phyloP scores from a whole-genome alignment of 92 coral and sea anemone species.

The Phenganax marumi region DNA sequence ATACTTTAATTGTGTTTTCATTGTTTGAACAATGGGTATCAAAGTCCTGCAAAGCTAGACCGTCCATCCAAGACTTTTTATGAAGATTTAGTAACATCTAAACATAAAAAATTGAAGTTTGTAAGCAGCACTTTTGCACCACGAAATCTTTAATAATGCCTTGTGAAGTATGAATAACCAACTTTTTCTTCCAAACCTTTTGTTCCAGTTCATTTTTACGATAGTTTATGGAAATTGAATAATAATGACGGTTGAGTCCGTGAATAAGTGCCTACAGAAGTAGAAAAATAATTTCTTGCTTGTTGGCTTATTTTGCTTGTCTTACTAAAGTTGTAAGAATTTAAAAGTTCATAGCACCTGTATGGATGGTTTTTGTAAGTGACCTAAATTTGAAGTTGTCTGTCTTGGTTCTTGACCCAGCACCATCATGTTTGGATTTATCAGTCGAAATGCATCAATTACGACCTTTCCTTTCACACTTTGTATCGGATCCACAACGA shows the following conservation, averaged over 20 bases:
- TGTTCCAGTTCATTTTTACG: constrained; percentile 93
- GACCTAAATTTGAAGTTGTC: constrained; percentile 96
- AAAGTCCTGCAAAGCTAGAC: constrained; percentile 83
- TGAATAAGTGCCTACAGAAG: constrained; percentile 75
- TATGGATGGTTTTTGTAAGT: constrained; percentile 94
- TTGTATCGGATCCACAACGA: constrained; percentile 96
- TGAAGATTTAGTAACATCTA: constrained; percentile 90
- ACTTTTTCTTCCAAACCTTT: constrained; percentile 60
- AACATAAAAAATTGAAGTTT: neutral
- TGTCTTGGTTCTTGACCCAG: constrained; percentile 97
- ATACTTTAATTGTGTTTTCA: constrained; percentile 82
- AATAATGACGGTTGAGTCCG: constrained; percentile 94
- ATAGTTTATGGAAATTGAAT: constrained; percentile 94
- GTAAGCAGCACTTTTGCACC: neutral
- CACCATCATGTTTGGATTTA: constrained; percentile 99
- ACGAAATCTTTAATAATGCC: neutral
- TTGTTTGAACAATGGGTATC: constrained; percentile 81
- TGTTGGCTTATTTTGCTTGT: too few species aligned
- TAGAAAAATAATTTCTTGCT: too few species aligned
- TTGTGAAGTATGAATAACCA: neutral
- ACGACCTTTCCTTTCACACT: constrained; percentile 99
- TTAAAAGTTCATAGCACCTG: constrained; percentile 60
- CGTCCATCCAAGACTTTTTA: constrained; percentile 99
- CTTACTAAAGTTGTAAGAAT: neutral
- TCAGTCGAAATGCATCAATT: constrained; percentile 96